Conservation (phyloP, 2,113 vertebrate species). For the Gnathonemus longibarbis region DNA sequence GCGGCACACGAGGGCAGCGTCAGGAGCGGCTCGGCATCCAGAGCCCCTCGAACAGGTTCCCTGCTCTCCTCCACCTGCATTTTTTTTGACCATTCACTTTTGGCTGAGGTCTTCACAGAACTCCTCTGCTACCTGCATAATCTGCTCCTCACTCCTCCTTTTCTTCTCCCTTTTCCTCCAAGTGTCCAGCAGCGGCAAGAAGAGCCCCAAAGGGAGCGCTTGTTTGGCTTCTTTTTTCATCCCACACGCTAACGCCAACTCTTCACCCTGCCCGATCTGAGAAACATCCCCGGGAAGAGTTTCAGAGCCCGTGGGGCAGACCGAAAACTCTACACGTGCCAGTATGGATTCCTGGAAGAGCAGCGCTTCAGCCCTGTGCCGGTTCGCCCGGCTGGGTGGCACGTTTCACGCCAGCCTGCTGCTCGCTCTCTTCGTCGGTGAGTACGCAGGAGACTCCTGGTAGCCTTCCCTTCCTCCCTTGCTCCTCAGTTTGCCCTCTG, state of each 20-base stretch:
- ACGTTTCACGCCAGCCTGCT: background rate
- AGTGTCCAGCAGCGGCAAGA: background rate
- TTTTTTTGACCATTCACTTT: background rate
- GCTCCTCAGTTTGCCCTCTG: background rate
- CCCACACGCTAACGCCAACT: background rate
- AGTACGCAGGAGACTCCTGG: background rate
- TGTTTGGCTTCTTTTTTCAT: background rate
- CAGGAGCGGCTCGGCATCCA: background rate
- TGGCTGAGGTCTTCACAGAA: background rate
- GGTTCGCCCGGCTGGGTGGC: background rate
- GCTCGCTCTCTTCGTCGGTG: background rate
- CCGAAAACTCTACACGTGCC: background rate
- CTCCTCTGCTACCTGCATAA: background rate
- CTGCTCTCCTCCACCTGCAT: background rate
- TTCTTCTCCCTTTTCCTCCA: background rate
- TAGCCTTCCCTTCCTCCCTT: background rate
- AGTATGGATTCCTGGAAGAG: slow-evolving; percentile 5
- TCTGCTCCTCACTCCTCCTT: background rate
- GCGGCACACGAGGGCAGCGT: background rate
- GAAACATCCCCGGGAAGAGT: slow-evolving; percentile 33
- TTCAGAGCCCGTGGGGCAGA: slow-evolving; percentile 30
- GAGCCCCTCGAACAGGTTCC: background rate
- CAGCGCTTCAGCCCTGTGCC: background rate
- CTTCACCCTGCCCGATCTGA: background rate
- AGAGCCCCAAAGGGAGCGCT: background rate